phyloP scores from a whole-genome alignment of 2,888 invertebrate genomes.

The Eristalis pertinax region DNA sequence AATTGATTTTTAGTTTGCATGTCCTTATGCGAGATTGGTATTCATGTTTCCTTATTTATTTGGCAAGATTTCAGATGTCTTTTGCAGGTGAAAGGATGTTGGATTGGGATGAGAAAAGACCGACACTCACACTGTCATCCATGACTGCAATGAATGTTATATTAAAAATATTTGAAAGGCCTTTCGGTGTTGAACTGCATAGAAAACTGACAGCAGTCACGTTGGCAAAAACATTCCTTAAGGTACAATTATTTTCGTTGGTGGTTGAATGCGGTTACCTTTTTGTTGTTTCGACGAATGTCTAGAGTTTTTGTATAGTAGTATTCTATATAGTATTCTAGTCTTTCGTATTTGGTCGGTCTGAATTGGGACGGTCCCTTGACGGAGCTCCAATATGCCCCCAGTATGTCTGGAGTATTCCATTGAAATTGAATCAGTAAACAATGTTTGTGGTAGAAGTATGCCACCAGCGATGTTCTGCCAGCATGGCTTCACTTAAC shows the following conservation, averaged over 20 bases:
- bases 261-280: not conserved
- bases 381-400: no score
- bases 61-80: conserved; percentile 51
- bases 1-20: conserved; percentile 70
- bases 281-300: not conserved
- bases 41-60: conserved; percentile 59
- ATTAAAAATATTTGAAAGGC: conserved; percentile 59
- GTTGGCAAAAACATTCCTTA: not conserved
- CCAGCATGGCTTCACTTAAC: not conserved
- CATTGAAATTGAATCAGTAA: no score
- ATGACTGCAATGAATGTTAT: conserved; percentile 46
- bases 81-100: conserved; percentile 48
- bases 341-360: not conserved
- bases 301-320: no score
- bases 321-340: no score
- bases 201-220: not conserved
- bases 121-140: conserved; percentile 21
- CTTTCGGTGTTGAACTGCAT: not conserved
- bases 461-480: no score
- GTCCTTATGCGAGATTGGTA: conserved; percentile 58
- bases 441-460: no score
- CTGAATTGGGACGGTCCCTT: no score
- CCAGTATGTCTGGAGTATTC: no score
- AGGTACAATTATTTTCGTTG: not conserved
- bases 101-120: not conserved